Conservation (phyloP, 2,888 invertebrate species). For the Pseudoips prasinana region DNA sequence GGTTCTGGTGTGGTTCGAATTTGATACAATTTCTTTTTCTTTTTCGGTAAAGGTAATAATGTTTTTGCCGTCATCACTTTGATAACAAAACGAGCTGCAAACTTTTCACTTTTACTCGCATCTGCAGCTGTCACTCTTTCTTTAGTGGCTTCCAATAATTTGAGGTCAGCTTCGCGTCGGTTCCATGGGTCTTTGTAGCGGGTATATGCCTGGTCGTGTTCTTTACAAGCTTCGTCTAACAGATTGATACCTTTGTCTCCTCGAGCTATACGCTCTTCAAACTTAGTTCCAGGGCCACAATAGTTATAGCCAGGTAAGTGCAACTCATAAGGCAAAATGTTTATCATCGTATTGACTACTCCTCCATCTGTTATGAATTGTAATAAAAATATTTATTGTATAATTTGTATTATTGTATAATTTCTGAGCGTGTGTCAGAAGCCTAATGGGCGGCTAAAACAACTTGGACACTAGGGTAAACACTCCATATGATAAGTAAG, state of each 20-base stretch:
- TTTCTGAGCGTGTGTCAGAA: background rate
- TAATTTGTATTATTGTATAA: background rate
- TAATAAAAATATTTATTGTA: constrained; percentile 18
- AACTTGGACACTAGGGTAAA: no score
- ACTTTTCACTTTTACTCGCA: constrained; percentile 1
- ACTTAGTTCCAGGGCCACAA: background rate
- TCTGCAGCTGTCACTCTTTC: background rate
- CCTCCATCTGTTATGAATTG: constrained; percentile 7
- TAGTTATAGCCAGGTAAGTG: constrained; percentile 1
- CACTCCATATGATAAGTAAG: no score
- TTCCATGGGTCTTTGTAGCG: background rate
- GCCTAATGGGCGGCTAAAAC: no score
- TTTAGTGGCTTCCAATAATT: background rate
- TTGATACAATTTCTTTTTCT: no score
- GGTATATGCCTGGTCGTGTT: background rate
- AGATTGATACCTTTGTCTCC: background rate
- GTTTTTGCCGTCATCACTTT: constrained; percentile 5
- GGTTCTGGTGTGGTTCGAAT: no score
- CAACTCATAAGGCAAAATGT: constrained; percentile 2
- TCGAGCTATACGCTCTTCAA: background rate
- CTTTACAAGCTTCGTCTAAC: no score
- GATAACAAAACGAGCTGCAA: constrained; percentile 1
- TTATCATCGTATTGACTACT: constrained; percentile 5
- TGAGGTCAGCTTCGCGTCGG: constrained; percentile 1
- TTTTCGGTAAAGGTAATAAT: no score